A percentile compares a stretch with the other conserved stretches of the same genome.
These are phyloP conservation scores for Phymatocera aterrima DNA, from an alignment of 2,888 invertebrate genomes.

Conservation along the genomic window DNA sequence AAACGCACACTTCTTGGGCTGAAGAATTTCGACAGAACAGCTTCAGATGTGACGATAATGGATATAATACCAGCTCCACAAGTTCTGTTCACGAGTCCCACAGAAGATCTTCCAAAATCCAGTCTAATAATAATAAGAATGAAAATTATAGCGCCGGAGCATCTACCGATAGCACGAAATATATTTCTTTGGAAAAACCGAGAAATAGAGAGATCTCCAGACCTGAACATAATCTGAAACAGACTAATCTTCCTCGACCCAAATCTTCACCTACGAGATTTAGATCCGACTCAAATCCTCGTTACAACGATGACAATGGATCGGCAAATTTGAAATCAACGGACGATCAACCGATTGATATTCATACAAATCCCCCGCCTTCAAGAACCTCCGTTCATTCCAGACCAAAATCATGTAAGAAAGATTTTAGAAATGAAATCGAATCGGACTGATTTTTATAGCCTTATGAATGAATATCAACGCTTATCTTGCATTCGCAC, in stretches of 20 bases:
- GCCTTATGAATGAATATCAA: neutral
- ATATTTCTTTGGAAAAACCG: slow-evolving; percentile 23
- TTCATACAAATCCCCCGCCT: slow-evolving; percentile 29
- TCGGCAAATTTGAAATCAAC: neutral
- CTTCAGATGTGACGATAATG: neutral
- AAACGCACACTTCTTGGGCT: slow-evolving; percentile 38
- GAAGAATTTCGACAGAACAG: slow-evolving; percentile 32
- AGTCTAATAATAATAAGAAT: neutral
- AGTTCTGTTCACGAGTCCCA: slow-evolving; percentile 32
- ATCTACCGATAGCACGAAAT: slow-evolving; percentile 46
- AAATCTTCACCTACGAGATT: neutral
- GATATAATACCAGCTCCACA: slow-evolving; percentile 21
- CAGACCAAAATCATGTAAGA: slow-evolving; percentile 36
- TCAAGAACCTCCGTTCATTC: slow-evolving; percentile 36
- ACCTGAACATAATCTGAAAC: slow-evolving; percentile 7
- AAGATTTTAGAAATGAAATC: neutral
- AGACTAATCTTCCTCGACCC: neutral
- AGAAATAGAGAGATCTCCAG: neutral
- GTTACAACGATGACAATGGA: neutral
- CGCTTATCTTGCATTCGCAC: neutral
- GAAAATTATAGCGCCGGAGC: slow-evolving; percentile 17
- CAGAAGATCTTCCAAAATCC: neutral
- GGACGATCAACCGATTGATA: neutral
- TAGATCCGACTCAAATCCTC: neutral
- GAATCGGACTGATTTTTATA: neutral